Evolutionary conservation across 2,888 invertebrate species (phyloP), one percentile per base, ranked within the genome.

Genomic region (Halocaridina rubra): DNA sequence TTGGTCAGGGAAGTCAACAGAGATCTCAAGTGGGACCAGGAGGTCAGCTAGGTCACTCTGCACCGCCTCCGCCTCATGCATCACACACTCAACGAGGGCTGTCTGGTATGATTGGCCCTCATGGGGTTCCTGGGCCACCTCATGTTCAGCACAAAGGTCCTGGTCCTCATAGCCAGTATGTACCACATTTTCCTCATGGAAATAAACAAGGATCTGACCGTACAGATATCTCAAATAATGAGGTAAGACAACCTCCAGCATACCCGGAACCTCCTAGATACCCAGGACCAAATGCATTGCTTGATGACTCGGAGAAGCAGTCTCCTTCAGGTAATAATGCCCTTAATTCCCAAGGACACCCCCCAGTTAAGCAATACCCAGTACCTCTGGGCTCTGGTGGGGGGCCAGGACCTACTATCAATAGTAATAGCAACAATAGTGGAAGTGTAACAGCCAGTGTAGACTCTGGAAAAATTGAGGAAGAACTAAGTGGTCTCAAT

Each of bases 211-310:
- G 29, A 30, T 16, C 22, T 61, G 33, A 59, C 13, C 77, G 30
- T 32, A 13, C 33, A n/a, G 77, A 77, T 32, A 59, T 53, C n/a
- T 61, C 77, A 13, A 22, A 22, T 19, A 33, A 22, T 19, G 77
- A 77, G 61, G 59, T 77, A n/a, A 61, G 77, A 59, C 82, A 78
- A 27, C 82, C 78, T 24, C 82, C 82, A 29, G 82, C 82, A 19
- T 84, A 84, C 24, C 82, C 82, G 3, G 82, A 84, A 13, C 82
- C 82, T 24, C 82, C 82, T 46, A 30, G 82, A 8, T 84, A 84
- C 72, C 82, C 82, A 16, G 82, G 82, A n/a, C 77, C 82, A 8
- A 53, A 59, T 59, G 24, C 10, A 10, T 53, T 64, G 27, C 59
- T 19, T 13, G 80, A 81, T 7, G 80, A 81, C 10, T 29, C 64